These are phyloP conservation scores for Agrypnus murinus DNA, from an alignment of 2,888 invertebrate species.

Conservation along the genomic window DNA sequence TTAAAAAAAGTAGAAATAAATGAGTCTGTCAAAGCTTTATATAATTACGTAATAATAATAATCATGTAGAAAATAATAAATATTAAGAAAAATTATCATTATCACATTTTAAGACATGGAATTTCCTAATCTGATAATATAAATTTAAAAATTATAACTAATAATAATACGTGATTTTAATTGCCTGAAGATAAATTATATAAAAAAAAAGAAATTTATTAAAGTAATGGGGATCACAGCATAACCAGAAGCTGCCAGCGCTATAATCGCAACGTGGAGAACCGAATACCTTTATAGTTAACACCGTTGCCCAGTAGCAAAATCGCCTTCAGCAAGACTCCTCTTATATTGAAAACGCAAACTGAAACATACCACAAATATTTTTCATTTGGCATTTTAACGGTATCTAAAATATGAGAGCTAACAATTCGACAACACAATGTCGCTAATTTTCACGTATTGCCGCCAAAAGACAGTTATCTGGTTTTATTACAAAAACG, in stretches of 20 bases:
- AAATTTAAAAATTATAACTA: no score
- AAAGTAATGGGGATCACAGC: no score
- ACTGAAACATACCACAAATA: conserved; percentile 21
- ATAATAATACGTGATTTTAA: background rate
- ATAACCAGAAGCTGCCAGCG: conserved; percentile 22
- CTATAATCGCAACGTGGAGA: no score
- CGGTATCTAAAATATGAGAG: conserved; percentile 20
- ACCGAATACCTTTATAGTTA: no score
- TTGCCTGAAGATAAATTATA: background rate
- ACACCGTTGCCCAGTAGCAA: conserved; percentile 15
- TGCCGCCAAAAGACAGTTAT: conserved; percentile 30
- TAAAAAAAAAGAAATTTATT: background rate
- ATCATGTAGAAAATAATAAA: no score
- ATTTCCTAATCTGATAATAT: no score
- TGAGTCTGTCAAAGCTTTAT: background rate
- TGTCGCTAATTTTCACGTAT: conserved; percentile 22
- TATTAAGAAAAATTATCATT: background rate
- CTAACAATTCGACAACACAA: conserved; percentile 15
- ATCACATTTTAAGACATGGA: no score
- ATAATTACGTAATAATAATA: no score
- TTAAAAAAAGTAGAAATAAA: conserved; percentile 10
- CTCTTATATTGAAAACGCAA: conserved; percentile 16
- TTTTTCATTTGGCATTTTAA: conserved; percentile 20
- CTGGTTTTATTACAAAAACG: conserved; percentile 21
- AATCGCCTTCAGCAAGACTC: background rate